phyloP scores from a whole-genome alignment of 2,888 invertebrate species.

The Brachyopa scutellaris region DNA sequence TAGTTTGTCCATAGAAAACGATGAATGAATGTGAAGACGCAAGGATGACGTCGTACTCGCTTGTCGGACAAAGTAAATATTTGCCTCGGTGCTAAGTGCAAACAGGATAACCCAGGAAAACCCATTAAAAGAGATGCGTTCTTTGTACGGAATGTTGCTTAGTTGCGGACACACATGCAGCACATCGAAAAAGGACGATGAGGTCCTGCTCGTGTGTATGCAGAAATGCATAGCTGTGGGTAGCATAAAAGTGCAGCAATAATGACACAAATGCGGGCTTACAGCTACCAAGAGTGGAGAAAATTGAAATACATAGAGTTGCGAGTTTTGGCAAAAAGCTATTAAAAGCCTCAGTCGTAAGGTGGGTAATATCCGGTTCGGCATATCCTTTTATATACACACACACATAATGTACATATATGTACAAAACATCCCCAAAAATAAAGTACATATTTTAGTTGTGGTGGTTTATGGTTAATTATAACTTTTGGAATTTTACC shows the following conservation, averaged over 20 bases:
- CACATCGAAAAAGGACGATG: background rate
- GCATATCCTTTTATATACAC: no score
- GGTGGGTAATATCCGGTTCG: no score
- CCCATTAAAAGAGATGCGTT: slow-evolving; percentile 51
- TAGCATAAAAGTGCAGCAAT: slow-evolving; percentile 22
- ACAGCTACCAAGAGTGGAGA: background rate
- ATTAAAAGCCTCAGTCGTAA: slow-evolving; percentile 43
- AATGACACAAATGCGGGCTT: slow-evolving; percentile 43
- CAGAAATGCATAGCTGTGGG: slow-evolving; percentile 10
- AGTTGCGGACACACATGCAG: no score
- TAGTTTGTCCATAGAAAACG: background rate
- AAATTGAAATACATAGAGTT: background rate
- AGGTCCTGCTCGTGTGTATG: background rate
- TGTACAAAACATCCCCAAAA: no score
- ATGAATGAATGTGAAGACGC: slow-evolving; percentile 39
- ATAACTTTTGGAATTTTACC: no score
- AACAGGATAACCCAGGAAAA: slow-evolving; percentile 62
- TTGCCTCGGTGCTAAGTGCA: slow-evolving; percentile 49
- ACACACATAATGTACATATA: no score
- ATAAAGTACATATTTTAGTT: no score
- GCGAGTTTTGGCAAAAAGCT: slow-evolving; percentile 29
- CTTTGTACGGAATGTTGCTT: slow-evolving; percentile 25
- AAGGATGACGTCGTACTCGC: slow-evolving; percentile 34
- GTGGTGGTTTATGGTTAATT: no score
- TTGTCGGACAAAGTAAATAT: slow-evolving; percentile 52